A percentile compares a stretch with the other conserved stretches of the same genome.
Conservation (phyloP, 2,113 vertebrate genomes). For the Acanthisitta chloris region DNA sequence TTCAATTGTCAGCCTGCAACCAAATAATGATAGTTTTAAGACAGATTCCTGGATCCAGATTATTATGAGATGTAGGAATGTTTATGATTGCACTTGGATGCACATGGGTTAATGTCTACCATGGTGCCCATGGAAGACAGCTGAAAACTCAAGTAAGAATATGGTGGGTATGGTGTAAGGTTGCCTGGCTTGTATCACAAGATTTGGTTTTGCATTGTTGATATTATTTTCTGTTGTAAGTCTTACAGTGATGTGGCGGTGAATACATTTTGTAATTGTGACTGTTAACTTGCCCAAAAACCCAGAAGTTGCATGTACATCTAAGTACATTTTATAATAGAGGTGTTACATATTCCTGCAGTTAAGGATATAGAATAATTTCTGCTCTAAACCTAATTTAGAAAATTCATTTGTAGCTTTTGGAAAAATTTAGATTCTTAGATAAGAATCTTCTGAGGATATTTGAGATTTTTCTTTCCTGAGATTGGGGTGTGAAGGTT, state of each 20-base stretch:
- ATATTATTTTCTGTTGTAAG: background rate
- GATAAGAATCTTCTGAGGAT: background rate
- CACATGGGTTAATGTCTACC: background rate
- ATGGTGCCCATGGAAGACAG: background rate
- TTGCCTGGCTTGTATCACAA: background rate
- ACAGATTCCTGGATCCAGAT: background rate
- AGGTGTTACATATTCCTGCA: background rate
- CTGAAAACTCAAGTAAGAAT: background rate
- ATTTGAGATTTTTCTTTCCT: background rate
- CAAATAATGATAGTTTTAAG: background rate
- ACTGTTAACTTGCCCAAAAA: background rate
- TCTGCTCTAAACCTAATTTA: background rate
- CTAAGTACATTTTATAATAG: background rate
- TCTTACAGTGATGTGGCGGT: background rate
- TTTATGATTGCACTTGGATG: background rate
- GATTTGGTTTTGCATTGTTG: background rate
- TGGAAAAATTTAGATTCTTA: background rate
- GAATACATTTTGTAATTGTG: background rate
- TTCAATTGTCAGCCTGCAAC: background rate
- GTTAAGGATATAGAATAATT: background rate
- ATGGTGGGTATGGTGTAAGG: background rate
- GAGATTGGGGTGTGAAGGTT: background rate
- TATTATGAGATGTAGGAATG: background rate
- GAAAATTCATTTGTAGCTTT: background rate
- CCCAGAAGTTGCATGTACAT: background rate